A percentile compares a stretch with the other conserved stretches of the same genome.
Conservation (phyloP, 2,113 vertebrate genomes). For the Prunella fulvescens region DNA sequence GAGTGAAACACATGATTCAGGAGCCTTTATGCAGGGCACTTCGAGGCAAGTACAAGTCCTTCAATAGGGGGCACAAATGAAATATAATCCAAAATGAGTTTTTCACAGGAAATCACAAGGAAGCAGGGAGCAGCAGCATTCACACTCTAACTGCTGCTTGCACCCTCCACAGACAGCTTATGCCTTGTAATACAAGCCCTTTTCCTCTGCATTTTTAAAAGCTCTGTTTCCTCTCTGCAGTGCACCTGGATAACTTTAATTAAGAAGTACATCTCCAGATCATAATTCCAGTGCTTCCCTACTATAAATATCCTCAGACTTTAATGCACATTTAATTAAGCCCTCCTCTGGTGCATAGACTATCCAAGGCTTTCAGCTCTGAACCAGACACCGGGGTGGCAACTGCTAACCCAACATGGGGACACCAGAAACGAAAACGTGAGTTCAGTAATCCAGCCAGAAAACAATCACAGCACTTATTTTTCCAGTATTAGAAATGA, state of each 20-base stretch:
- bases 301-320: constrained; percentile 50
- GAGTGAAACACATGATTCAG: background rate
- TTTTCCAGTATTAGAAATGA: background rate
- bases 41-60: background rate
- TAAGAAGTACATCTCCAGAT: constrained; percentile 31
- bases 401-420: background rate
- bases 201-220: constrained; percentile 12
- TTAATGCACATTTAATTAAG: constrained; percentile 67
- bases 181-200: background rate
- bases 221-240: background rate
- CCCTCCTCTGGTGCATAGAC: background rate
- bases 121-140: background rate
- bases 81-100: constrained; percentile 12
- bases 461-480: background rate
- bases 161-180: background rate
- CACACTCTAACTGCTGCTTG: background rate
- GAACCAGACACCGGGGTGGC: background rate
- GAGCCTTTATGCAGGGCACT: background rate
- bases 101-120: background rate
- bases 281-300: constrained; percentile 15
- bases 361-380: background rate
- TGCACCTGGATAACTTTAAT: constrained; percentile 56
- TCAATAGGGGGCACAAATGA: constrained; percentile 41
- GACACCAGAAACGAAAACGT: background rate
- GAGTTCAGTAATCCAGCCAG: background rate